A percentile compares a stretch with the other conserved stretches of the same genome.
These are phyloP conservation scores for Cosmia trapezina DNA, from an alignment of 2,888 invertebrate species.

Conservation along the genomic window DNA sequence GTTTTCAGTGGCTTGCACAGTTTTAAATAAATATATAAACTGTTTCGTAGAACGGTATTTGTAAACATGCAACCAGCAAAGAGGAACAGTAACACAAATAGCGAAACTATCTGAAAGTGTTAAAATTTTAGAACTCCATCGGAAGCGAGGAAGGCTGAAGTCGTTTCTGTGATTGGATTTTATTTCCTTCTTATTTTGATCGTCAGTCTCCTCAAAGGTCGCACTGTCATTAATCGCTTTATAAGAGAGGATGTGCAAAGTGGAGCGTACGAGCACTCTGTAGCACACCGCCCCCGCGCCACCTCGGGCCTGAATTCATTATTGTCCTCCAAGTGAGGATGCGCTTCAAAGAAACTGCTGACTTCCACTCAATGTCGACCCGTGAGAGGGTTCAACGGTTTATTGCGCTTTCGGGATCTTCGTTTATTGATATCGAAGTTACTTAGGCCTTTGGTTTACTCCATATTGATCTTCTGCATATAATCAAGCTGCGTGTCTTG, in stretches of 20 bases:
- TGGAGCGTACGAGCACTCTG: conserved; percentile 84
- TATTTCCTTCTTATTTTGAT: conserved; percentile 82
- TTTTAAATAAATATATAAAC: conserved; percentile 32
- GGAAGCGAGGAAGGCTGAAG: conserved; percentile 56
- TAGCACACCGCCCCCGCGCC: conserved; percentile 70
- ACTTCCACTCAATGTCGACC: conserved; percentile 77
- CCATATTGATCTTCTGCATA: conserved; percentile 35
- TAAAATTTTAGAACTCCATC: conserved; percentile 53
- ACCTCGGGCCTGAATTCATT: conserved; percentile 85
- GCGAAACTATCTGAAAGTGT: conserved; percentile 40
- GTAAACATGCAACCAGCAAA: conserved; percentile 16
- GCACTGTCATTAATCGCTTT: conserved; percentile 86
- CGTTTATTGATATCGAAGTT: conserved; percentile 76
- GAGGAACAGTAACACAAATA: conserved; percentile 44
- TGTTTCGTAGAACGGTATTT: conserved; percentile 22
- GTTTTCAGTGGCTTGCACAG: conserved; percentile 17
- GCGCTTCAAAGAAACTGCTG: conserved; percentile 89
- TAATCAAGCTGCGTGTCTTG: neutral
- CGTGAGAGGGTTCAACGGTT: conserved; percentile 78
- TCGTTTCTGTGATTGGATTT: conserved; percentile 80
- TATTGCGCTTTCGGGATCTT: conserved; percentile 82
- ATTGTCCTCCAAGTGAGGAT: conserved; percentile 84
- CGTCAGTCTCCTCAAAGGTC: conserved; percentile 80
- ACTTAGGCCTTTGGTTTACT: conserved; percentile 56
- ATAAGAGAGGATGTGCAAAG: conserved; percentile 86